Conservation (phyloP, 2,797 vertebrate genomes). For the Lepilemur ruficaudatus region DNA sequence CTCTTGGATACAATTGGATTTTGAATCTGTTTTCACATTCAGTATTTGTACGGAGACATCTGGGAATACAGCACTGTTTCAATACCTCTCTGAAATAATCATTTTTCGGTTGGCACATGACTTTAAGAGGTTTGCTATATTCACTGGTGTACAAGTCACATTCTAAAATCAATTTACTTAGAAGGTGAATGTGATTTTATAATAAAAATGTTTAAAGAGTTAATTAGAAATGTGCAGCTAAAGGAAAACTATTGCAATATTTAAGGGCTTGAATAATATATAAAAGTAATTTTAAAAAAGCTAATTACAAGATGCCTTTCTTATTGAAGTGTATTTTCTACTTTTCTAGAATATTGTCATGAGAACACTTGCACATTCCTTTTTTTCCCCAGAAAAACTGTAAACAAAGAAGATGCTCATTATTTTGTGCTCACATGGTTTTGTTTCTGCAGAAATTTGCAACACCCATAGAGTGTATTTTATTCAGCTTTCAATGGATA, state of each 20-base stretch:
- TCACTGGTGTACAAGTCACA: neutral
- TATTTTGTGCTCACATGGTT: slow-evolving; percentile 22
- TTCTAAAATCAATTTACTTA: neutral
- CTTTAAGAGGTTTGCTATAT: neutral
- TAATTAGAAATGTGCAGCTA: neutral
- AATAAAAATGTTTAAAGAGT: neutral
- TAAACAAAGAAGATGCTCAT: neutral
- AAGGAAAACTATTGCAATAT: neutral
- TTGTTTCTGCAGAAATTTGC: slow-evolving; percentile 42
- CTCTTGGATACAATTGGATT: neutral
- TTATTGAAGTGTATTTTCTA: neutral
- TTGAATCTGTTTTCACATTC: neutral
- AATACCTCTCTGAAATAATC: neutral
- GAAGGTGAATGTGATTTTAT: neutral
- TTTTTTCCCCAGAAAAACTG: neutral
- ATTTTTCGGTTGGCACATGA: neutral
- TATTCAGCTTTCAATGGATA: slow-evolving; percentile 56
- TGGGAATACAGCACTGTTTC: neutral
- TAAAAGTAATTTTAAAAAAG: neutral
- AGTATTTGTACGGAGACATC: neutral
- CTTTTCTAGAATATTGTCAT: neutral
- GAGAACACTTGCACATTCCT: neutral
- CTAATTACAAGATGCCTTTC: neutral
- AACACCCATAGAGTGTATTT: slow-evolving; percentile 17
- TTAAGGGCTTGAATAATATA: neutral